Evolutionary conservation across 2,797 vertebrate genomes (phyloP).

Genomic region (Notolabrus celidotus): DNA sequence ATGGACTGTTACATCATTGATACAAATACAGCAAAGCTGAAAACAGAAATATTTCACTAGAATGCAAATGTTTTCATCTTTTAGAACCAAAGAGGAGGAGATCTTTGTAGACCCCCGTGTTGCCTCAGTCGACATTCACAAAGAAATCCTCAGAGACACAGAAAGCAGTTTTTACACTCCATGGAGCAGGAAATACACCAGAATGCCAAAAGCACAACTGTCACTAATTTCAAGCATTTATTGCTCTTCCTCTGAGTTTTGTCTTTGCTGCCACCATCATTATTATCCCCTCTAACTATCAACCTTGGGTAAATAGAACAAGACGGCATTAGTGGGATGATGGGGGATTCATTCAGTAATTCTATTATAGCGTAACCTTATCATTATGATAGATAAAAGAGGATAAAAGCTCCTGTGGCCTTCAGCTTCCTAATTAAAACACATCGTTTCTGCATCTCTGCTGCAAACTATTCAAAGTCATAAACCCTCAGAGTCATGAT

Average conservation of each 20-base stretch:
- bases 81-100: background rate
- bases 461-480: background rate
- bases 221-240: slow-evolving; percentile 15
- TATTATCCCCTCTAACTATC: background rate
- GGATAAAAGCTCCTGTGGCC: background rate
- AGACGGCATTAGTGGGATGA: background rate
- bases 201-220: slow-evolving; percentile 14
- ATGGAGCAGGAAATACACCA: slow-evolving; percentile 10
- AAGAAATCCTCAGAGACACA: slow-evolving; percentile 14
- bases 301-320: background rate
- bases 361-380: background rate
- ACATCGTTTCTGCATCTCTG: background rate
- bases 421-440: background rate
- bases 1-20: background rate
- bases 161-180: slow-evolving; percentile 3
- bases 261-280: background rate
- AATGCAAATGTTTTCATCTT: too few species aligned
- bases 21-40: background rate
- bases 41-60: slow-evolving; percentile 1
- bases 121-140: slow-evolving; percentile 9
- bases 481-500: background rate
- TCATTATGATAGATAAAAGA: background rate
- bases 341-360: background rate
- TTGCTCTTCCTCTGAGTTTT: slow-evolving; percentile 18
- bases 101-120: background rate